Base-by-base conservation (phyloP, 2,888 invertebrate species). In the Anaspis maculata region DNA sequence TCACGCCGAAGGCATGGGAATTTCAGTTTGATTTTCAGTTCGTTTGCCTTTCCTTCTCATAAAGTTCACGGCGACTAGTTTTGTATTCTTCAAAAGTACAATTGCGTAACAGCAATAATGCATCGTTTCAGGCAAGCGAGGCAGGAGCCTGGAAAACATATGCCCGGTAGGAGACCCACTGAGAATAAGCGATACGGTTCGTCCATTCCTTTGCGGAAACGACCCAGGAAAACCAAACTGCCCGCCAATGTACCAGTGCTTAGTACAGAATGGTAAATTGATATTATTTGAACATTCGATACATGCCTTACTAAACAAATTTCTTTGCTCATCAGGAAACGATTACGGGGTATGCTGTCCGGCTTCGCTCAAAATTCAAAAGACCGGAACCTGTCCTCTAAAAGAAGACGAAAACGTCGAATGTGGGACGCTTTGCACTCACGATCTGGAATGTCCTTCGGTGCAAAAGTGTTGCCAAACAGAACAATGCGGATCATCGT, bases 311-410 rank as follows among this genome's bases (percentile, higher is more conserved):
- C 4, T 4, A 10, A 19, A 19, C 9, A n/a, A n/a, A n/a, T n/a
- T n/a, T n/a, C n/a, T n/a, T n/a, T n/a, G n/a, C n/a, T 33, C 42
- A 50, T 3, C 61, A 70, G 81, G 82, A 44, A 83, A 86, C 54
- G 89, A 89, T 56, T 89, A 89, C 54, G 89, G 89, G 0, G 87
- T 89, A 9, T 89, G 89, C 57, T 89, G 88, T 53, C 86, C 88
- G 26, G 82, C 82, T 3, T 82, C 80, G 1, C 56, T 84, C 37
- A 77, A 78, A 51, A 74, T 86, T 30, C 74, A 83, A 51, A 84
- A 88, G 58, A 78, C 85, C 0, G 88, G 88, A 1, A 72, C 76
- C 2, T 89, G 89, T 56, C 87, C 88, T 0, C 66, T 65, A 0
- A 63, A 67, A 14, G 59, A 68, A 1, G 53, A 62, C 9, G 66